Base-by-base conservation (phyloP, 2,888 invertebrate species). In the Tortricodes alternella region DNA sequence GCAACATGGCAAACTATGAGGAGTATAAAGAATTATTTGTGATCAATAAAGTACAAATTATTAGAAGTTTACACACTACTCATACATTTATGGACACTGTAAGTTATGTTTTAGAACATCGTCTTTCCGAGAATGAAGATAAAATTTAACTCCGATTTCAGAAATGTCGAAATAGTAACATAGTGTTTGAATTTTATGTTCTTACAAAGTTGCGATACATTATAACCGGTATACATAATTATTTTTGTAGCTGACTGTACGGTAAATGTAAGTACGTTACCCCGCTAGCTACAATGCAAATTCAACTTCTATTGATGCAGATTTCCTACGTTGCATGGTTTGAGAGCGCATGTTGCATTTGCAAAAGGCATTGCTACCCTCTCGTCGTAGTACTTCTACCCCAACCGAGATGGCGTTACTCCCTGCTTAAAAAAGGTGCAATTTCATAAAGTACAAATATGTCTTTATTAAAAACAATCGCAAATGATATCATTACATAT, bases 401-500 rank as follows among this genome's bases (percentile, higher is more conserved):
- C 83, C 70, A 37, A 50, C 59, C 72, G n/a, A 88, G 87, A 86
- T 85, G 87, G 83, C 85, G 78, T 58, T 72, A 59, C 19, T 15
- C 11, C 3, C 2, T 13, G 13, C 35, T 13, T n/a, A 21, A 34
- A 9, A 2, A 13, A 9, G 1, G 16, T 16, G 19, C 35, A 43
- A 9, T 21, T 1, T 2, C 3, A 1, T 2, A 15, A n/a, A 15
- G 24, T 5, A 15, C 15, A n/a, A n/a, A n/a, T n/a, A n/a, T n/a
- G n/a, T n/a, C n/a, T n/a, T n/a, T n/a, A n/a, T n/a, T n/a, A n/a
- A n/a, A n/a, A n/a, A n/a, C n/a, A n/a, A n/a, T n/a, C n/a, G n/a
- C n/a, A n/a, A n/a, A n/a, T n/a, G n/a, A n/a, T n/a, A n/a, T n/a
- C n/a, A n/a, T n/a, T n/a, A n/a, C n/a, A n/a, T n/a, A n/a, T n/a